Evolutionary conservation across 1,140 invertebrate species (phyloP).

Genomic region (Ips nitidus): DNA sequence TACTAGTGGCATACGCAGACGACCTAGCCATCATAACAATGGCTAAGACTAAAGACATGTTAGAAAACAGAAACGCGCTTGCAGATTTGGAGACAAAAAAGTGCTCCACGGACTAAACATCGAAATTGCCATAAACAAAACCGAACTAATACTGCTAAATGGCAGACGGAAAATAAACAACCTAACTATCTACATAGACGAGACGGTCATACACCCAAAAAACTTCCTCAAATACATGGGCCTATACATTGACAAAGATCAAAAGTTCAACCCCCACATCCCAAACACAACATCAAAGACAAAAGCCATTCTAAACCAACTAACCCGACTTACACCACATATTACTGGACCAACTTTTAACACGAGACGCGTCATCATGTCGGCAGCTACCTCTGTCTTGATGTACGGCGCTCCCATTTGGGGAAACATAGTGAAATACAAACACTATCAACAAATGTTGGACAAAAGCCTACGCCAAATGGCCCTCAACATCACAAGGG

Average conservation of each 20-base stretch:
- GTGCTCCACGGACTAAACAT: neutral
- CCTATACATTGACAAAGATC: neutral
- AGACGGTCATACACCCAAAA: neutral
- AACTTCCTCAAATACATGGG: neutral
- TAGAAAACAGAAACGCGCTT: neutral
- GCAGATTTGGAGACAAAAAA: neutral
- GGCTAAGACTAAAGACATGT: slow-evolving; percentile 7
- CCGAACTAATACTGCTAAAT: slow-evolving; percentile 2
- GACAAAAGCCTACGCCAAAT: slow-evolving; percentile 5
- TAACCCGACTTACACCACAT: slow-evolving; percentile 5
- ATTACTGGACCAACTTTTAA: neutral
- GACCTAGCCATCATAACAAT: slow-evolving; percentile 41
- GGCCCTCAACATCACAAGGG: slow-evolving; percentile 19
- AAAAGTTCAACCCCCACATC: slow-evolving; percentile 9
- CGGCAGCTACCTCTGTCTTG: slow-evolving; percentile 3
- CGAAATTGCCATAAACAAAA: slow-evolving; percentile 10
- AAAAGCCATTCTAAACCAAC: neutral
- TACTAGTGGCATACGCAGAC: slow-evolving; percentile 44
- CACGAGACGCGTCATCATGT: neutral
- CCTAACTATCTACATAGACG: neutral
- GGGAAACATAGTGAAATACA: neutral
- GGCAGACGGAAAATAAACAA: neutral
- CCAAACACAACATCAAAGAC: slow-evolving; percentile 7
- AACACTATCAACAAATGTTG: neutral
- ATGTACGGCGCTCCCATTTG: slow-evolving; percentile 16